phyloP scores from a whole-genome alignment of 1,140 invertebrate genomes.

The Wiebesia pumilae region DNA sequence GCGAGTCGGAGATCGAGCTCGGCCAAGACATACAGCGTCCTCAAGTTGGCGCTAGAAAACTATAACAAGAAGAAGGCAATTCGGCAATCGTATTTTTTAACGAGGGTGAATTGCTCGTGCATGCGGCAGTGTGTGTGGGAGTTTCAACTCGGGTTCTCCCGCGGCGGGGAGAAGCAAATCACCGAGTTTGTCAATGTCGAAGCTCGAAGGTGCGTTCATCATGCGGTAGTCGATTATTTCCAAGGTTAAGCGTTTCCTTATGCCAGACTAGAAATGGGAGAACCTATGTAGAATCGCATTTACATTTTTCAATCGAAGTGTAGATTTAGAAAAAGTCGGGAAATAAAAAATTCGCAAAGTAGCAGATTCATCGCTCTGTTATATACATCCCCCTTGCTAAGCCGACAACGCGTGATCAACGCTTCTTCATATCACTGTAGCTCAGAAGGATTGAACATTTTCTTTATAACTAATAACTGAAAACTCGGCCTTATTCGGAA shows the following conservation, averaged over 20 bases:
- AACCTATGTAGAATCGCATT: slow-evolving; percentile 2
- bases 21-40: not conserved
- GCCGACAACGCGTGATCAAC: slow-evolving; percentile 20
- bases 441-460: not conserved
- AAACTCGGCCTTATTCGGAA: not conserved
- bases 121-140: not conserved
- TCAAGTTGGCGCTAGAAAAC: not conserved
- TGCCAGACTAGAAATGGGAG: not conserved
- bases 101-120: not conserved
- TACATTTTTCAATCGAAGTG: not conserved
- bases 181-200: not conserved
- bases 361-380: not conserved
- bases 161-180: not conserved
- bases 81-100: not conserved
- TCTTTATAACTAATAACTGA: not conserved
- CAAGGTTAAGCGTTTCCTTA: not conserved
- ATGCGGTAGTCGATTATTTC: not conserved
- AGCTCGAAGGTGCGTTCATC: not conserved
- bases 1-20: not conserved
- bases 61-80: not conserved
- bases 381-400: not conserved
- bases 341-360: not conserved
- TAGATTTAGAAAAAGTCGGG: not conserved
- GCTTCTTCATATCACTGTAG: not conserved
- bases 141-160: not conserved